Evolutionary conservation across 2,888 invertebrate genomes (phyloP).

Genomic region (Elmis aenea): DNA sequence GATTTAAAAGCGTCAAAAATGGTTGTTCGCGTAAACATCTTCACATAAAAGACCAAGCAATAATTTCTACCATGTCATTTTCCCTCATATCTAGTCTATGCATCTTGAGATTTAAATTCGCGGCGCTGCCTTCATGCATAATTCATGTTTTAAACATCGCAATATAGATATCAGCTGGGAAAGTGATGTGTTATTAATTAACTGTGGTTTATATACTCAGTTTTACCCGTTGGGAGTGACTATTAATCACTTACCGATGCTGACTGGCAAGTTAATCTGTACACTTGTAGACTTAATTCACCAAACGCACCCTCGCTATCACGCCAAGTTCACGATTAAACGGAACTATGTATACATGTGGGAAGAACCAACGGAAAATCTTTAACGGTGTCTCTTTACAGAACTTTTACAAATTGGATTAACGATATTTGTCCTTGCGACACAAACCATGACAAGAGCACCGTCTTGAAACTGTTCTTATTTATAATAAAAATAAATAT

Average conservation of each 20-base stretch:
- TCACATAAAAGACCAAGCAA: conserved; percentile 22
- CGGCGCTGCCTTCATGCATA: conserved; percentile 39
- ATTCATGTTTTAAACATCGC: conserved; percentile 41
- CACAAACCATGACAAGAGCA: too few species aligned
- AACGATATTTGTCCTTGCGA: too few species aligned
- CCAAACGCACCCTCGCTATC: conserved; percentile 15
- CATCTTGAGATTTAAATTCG: conserved; percentile 44
- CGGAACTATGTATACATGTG: too few species aligned
- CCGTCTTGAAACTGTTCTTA: too few species aligned
- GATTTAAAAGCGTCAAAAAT: too few species aligned
- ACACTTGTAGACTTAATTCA: conserved; percentile 34
- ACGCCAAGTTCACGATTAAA: conserved; percentile 2
- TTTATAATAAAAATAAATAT: too few species aligned
- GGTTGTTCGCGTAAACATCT: too few species aligned
- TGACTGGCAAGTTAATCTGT: conserved; percentile 34
- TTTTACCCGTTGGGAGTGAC: conserved; percentile 26
- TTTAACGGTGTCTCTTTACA: too few species aligned
- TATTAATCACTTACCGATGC: conserved; percentile 40
- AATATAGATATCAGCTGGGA: conserved; percentile 38
- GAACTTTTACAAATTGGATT: too few species aligned
- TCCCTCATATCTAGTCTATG: conserved; percentile 25
- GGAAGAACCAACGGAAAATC: too few species aligned
- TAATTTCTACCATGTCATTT: conserved; percentile 26
- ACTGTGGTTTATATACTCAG: conserved; percentile 36
- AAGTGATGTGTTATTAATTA: conserved; percentile 43